Percentiles rank a stretch among this genome's conserved stretches.
Evolutionary conservation across 1,140 invertebrate genomes (phyloP).

Genomic region (Diachasmimorpha longicaudata): DNA sequence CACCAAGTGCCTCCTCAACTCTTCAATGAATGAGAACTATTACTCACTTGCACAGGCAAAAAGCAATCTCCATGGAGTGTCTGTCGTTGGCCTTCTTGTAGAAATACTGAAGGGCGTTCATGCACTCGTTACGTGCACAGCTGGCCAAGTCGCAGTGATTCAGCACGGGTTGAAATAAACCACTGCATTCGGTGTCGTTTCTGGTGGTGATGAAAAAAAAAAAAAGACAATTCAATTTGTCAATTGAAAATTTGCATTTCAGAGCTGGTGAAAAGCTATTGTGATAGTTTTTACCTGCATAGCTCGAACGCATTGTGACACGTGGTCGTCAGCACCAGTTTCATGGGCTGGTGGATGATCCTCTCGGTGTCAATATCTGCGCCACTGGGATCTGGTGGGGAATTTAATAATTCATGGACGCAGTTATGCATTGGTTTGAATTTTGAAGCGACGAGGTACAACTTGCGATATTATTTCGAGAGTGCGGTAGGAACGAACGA

Average conservation of each 20-base stretch:
- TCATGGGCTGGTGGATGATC: slow-evolving; percentile 47
- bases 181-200: slow-evolving; percentile 77
- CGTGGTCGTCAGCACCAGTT: slow-evolving; percentile 55
- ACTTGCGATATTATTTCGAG: background rate
- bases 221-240: background rate
- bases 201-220: slow-evolving; percentile 51
- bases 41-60: slow-evolving; percentile 91
- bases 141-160: slow-evolving; percentile 77
- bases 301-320: slow-evolving; percentile 59
- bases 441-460: too few relatives aligned
- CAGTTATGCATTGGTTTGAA: too few relatives aligned
- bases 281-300: slow-evolving; percentile 53
- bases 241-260: background rate
- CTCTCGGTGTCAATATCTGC: slow-evolving; percentile 42
- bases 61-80: slow-evolving; percentile 86
- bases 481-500: too few relatives aligned
- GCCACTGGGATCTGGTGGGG: slow-evolving; percentile 28
- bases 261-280: background rate
- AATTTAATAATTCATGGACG: background rate
- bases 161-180: slow-evolving; percentile 78
- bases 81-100: slow-evolving; percentile 79
- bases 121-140: slow-evolving; percentile 84
- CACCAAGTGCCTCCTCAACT: background rate
- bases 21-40: slow-evolving; percentile 29
- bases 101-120: slow-evolving; percentile 84